Evolutionary conservation across 37 sponge, comb jelly and placozoan species (phyloP).

Genomic region (Bolinopsis microptera): DNA sequence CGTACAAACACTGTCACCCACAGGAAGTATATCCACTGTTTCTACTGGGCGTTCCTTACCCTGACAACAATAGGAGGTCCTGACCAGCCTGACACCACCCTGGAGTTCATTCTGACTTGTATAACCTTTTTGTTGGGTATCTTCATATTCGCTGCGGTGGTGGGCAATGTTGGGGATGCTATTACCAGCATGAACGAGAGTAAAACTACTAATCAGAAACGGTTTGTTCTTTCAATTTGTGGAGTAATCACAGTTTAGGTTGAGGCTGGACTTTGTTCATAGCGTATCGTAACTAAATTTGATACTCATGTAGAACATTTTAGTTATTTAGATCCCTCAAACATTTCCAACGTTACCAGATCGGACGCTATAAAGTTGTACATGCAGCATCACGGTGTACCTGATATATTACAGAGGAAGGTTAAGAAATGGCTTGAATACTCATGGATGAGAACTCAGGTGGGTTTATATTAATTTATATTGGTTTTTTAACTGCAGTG

Average conservation of each 20-base stretch:
- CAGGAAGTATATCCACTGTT: conserved; percentile 78
- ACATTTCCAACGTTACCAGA: too few species aligned
- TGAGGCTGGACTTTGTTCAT: too few species aligned
- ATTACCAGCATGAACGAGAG: conserved; percentile 90
- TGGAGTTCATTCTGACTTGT: conserved; percentile 82
- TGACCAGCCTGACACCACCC: conserved; percentile 74
- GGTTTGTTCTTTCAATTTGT: too few species aligned
- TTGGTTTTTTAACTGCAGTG: too few species aligned
- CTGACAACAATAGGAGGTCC: conserved; percentile 94
- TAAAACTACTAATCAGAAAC: conserved; percentile 78
- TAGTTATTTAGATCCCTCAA: too few species aligned
- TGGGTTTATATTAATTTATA: too few species aligned
- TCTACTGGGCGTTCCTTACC: conserved; percentile 94
- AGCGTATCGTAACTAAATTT: too few species aligned
- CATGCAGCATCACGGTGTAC: conserved; percentile 69
- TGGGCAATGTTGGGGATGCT: conserved; percentile 88
- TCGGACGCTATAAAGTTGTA: conserved; percentile 68
- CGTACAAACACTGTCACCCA: background rate
- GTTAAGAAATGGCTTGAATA: conserved; percentile 69
- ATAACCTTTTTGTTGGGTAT: conserved; percentile 86
- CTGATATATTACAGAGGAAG: conserved; percentile 61
- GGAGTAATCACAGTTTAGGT: too few species aligned
- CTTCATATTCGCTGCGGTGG: conserved; percentile 92
- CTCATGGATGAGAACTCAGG: conserved; percentile 67
- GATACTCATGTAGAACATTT: too few species aligned